Evolutionary conservation across 2,113 vertebrate genomes (phyloP), one percentile per base, ranked within the genome.

Genomic region (Mirounga angustirostris): DNA sequence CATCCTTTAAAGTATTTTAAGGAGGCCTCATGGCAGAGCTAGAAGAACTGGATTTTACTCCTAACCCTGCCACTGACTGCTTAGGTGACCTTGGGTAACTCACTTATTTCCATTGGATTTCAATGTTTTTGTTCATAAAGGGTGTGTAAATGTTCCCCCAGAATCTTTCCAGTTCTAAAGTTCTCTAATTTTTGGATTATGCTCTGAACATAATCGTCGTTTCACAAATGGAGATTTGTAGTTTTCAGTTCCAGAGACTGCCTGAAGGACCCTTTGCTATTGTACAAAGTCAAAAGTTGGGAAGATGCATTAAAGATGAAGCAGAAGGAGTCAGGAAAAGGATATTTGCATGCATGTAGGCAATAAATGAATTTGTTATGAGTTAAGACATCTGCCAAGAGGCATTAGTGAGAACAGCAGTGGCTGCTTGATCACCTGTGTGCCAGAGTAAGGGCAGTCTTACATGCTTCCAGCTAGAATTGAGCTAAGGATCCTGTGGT

Each of bases 1-100:
- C 46, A 86, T 87, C 79, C 71, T 97, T 67, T 56, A 54, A 74
- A 83, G 40, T 89, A 71, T 81, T 90, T 92, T 96, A 87, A 96
- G 90, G 87, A 58, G 46, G 22, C 36, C 36, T 76, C 58, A 46
- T n/a, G 73, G 52, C 54, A 97, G 65, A 92, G 36, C 43, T 33
- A 50, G 81, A 71, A 82, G 74, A 91, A 50, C 10, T 1, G 0
- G 54, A 65, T 90, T 95, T 92, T 63, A 65, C 40, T 91, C 33
- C 63, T 43, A 59, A 50, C 33, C 63, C 36, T 95, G 28, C 46
- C 46, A 65, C 14, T 28, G 76, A 91, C 46, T 95, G 19, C 28
- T 65, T 84, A 40, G 28, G 33, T 94, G 58, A 94, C 84, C 9
- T 63, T 65, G 46, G 76, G 15, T n/a, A 73, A 61, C 58, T 92